These are phyloP conservation scores for Ophiothrix spiculata DNA, from an alignment of 35 echinoderm and acorn worm species.

Conservation along the genomic window DNA sequence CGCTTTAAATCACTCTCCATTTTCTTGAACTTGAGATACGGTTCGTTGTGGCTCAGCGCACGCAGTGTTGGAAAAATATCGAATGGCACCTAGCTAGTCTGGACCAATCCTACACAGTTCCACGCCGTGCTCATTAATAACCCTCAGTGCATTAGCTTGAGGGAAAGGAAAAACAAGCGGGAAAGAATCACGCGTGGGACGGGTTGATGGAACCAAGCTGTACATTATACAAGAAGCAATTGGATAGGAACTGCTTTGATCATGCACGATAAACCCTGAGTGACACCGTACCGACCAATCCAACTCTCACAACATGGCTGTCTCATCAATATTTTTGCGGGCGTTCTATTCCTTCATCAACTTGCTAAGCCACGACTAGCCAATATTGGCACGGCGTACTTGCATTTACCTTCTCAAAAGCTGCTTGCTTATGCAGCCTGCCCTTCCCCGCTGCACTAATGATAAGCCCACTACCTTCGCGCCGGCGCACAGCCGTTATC, in stretches of 20 bases:
- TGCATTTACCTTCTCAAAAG: background rate
- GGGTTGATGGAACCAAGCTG: background rate
- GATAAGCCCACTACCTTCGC: slow-evolving; percentile 7
- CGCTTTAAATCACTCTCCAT: too few species aligned
- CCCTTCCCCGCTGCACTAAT: background rate
- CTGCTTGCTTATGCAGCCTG: slow-evolving; percentile 1
- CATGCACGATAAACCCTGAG: slow-evolving; percentile 11
- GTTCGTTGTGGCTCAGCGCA: slow-evolving; percentile 9
- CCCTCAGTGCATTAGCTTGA: slow-evolving; percentile 6
- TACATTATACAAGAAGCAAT: background rate
- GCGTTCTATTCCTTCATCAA: background rate
- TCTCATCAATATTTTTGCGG: background rate
- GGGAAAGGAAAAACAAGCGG: slow-evolving; percentile 6
- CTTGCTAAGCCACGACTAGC: too few species aligned
- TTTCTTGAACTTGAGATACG: background rate
- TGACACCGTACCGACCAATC: slow-evolving; percentile 7
- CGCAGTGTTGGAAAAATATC: background rate
- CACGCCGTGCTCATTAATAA: slow-evolving; percentile 6
- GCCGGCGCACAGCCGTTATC: slow-evolving; percentile 9
- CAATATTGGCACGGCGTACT: slow-evolving; percentile 6
- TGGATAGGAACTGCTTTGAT: background rate
- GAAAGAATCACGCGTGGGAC: background rate
- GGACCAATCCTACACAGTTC: background rate
- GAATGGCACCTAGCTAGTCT: background rate
- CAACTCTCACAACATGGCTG: background rate